Evolutionary conservation across 2,797 vertebrate genomes (phyloP).

Genomic region (Parotocinclus haroldoi): DNA sequence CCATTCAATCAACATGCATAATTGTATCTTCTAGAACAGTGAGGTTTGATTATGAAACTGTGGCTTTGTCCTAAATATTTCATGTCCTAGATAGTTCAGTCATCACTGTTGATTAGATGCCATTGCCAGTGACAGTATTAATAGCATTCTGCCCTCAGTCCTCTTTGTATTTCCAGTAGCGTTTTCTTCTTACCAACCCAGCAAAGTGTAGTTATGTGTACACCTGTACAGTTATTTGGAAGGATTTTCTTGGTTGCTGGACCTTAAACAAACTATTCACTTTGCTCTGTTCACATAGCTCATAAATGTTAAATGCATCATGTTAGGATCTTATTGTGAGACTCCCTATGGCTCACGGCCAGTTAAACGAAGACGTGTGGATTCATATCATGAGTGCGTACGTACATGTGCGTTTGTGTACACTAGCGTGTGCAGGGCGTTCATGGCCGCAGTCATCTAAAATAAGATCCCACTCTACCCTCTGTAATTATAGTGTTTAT

Average conservation of each 20-base stretch:
- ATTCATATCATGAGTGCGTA: constrained; percentile 15
- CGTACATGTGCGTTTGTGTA: constrained; percentile 37
- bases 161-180: background rate
- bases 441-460: constrained; percentile 72
- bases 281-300: too few species aligned
- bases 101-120: constrained; percentile 24
- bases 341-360: too few species aligned
- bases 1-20: background rate
- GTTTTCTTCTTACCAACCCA: constrained; percentile 13
- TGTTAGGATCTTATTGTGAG: too few species aligned
- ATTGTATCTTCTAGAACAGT: background rate
- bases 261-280: too few species aligned
- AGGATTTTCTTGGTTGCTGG: too few species aligned
- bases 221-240: too few species aligned
- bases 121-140: constrained; percentile 25
- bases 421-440: constrained; percentile 70
- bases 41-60: background rate
- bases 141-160: constrained; percentile 1
- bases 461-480: constrained; percentile 69
- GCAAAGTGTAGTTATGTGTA: constrained; percentile 47
- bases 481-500: constrained; percentile 80
- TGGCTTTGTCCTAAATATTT: background rate
- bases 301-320: too few species aligned
- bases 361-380: too few species aligned
- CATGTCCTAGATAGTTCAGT: constrained; percentile 9